phyloP scores from a whole-genome alignment of 2,888 invertebrate species.

The Prionchulus punctatus region DNA sequence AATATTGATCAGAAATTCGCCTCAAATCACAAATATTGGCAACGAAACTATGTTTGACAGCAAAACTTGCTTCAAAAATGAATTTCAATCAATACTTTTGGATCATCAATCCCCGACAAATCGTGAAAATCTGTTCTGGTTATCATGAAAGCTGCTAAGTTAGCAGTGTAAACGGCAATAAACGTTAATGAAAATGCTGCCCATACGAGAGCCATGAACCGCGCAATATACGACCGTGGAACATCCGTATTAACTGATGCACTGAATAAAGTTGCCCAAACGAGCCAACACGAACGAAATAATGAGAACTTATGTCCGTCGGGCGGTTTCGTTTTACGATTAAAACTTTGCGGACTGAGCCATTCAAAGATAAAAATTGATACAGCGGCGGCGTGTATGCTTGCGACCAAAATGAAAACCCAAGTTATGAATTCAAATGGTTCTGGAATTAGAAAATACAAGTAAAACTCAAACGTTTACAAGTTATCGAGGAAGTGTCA shows the following conservation, averaged over 20 bases:
- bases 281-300: slow-evolving; percentile 94
- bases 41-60: too few relatives aligned
- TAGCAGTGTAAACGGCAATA: slow-evolving; percentile 97
- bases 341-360: slow-evolving; percentile 84
- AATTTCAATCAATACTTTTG: too few relatives aligned
- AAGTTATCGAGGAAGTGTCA: background rate
- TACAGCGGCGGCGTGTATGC: slow-evolving; percentile 84
- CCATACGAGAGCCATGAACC: slow-evolving; percentile 90
- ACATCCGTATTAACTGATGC: slow-evolving; percentile 95
- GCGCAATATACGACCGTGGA: slow-evolving; percentile 76
- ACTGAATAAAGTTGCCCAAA: slow-evolving; percentile 96
- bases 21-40: too few relatives aligned
- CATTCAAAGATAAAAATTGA: slow-evolving; percentile 92
- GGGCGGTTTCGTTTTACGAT: slow-evolving; percentile 41
- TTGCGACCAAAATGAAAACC: slow-evolving; percentile 86
- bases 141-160: slow-evolving; percentile 98
- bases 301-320: slow-evolving; percentile 65
- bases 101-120: slow-evolving; percentile 67
- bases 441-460: slow-evolving; percentile 44
- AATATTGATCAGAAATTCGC: too few relatives aligned
- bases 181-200: slow-evolving; percentile 97
- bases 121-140: slow-evolving; percentile 86
- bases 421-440: slow-evolving; percentile 97
- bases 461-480: background rate
- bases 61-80: too few relatives aligned